phyloP scores from a whole-genome alignment of 2,888 invertebrate species.

The Tholera decimalis region DNA sequence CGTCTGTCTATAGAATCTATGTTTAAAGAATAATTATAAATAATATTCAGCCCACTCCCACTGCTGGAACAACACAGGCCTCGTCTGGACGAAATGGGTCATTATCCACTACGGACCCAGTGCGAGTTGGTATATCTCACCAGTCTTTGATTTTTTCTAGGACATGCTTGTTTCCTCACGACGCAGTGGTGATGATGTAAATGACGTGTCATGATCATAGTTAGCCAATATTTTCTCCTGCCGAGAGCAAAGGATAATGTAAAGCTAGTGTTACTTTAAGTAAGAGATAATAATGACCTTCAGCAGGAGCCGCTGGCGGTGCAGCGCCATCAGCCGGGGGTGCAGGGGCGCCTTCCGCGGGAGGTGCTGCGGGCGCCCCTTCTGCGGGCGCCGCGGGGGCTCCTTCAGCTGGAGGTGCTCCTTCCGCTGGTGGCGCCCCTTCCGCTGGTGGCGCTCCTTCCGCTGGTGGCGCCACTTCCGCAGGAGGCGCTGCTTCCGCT shows the following conservation, averaged over 20 bases:
- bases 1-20: not conserved
- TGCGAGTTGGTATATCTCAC: too few species aligned
- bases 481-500: constrained; percentile 59
- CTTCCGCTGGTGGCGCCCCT: constrained; percentile 70
- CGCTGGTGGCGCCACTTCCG: constrained; percentile 58
- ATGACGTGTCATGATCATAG: too few species aligned
- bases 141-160: too few species aligned
- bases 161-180: too few species aligned
- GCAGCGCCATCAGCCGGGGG: constrained; percentile 47
- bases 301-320: constrained; percentile 69
- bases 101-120: too few species aligned
- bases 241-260: not conserved
- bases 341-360: constrained; percentile 73
- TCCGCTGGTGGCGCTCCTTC: constrained; percentile 67
- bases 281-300: constrained; percentile 58
- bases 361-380: constrained; percentile 58
- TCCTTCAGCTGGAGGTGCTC: constrained; percentile 54
- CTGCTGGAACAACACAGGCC: too few species aligned
- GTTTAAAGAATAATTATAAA: too few species aligned
- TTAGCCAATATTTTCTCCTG: not conserved
- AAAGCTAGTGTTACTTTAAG: not conserved
- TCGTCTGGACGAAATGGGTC: too few species aligned
- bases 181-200: too few species aligned
- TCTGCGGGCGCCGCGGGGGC: constrained; percentile 58
- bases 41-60: too few species aligned